These are phyloP conservation scores for Crenichthys baileyi DNA, from an alignment of 2,797 vertebrate species.

Conservation along the genomic window DNA sequence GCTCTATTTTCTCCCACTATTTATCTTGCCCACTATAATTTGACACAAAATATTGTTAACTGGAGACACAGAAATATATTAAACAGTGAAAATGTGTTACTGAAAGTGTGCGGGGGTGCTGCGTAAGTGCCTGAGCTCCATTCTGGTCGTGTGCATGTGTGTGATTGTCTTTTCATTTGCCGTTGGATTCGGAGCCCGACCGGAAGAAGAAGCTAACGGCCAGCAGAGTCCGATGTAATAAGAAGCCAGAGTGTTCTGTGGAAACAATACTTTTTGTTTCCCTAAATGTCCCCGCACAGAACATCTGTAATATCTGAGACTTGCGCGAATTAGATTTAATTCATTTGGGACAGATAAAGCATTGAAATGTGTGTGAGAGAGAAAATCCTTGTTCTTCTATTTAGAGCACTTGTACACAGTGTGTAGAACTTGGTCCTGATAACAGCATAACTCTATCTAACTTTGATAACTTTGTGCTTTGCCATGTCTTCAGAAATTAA, in stretches of 20 bases:
- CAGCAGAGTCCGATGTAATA: slow-evolving; percentile 64
- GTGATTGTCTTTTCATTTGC: slow-evolving; percentile 56
- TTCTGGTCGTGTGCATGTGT: slow-evolving; percentile 23
- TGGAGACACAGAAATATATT: slow-evolving; percentile 79
- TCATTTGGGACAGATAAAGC: slow-evolving; percentile 58
- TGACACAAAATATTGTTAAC: slow-evolving; percentile 82
- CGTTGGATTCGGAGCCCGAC: slow-evolving; percentile 41
- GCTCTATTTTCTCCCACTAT: slow-evolving; percentile 75
- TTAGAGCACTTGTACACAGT: slow-evolving; percentile 33
- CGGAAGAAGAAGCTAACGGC: slow-evolving; percentile 54
- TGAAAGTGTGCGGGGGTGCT: slow-evolving; percentile 57
- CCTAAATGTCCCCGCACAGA: slow-evolving; percentile 62
- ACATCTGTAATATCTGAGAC: slow-evolving; percentile 64
- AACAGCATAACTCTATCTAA: slow-evolving; percentile 53
- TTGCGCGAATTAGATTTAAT: slow-evolving; percentile 71
- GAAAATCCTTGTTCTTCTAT: slow-evolving; percentile 33
- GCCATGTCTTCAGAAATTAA: slow-evolving; percentile 18
- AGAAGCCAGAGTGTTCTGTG: slow-evolving; percentile 48
- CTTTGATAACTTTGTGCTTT: slow-evolving; percentile 54
- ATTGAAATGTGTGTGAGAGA: slow-evolving; percentile 54
- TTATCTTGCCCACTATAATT: slow-evolving; percentile 80
- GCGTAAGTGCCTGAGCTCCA: slow-evolving; percentile 40
- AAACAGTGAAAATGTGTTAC: slow-evolving; percentile 71
- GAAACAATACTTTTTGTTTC: slow-evolving; percentile 64
- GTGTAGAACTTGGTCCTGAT: slow-evolving; percentile 35